Evolutionary conservation across 2,113 vertebrate genomes (phyloP).

Genomic region (Tetrao urogallus): DNA sequence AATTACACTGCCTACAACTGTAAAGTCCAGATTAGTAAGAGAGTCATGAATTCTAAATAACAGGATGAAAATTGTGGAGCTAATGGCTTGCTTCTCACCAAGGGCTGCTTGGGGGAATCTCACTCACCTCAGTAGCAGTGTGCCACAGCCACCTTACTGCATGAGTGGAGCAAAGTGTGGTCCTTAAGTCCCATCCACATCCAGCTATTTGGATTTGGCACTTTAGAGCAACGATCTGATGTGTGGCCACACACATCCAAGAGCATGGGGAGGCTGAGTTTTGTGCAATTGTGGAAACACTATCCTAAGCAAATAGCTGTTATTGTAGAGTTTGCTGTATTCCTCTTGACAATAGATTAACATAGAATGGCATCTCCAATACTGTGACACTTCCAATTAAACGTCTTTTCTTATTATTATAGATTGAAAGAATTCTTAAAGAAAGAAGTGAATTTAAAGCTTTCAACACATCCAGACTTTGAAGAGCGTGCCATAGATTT

Average conservation of each 20-base stretch:
- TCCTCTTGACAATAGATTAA: neutral
- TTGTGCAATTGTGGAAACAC: neutral
- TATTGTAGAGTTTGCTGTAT: neutral
- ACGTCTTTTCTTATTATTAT: neutral
- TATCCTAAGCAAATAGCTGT: neutral
- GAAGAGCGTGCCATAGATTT: slow-evolving; percentile 83
- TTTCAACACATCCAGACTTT: slow-evolving; percentile 83
- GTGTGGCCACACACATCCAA: fast-evolving
- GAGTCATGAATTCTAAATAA: neutral
- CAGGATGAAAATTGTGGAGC: neutral
- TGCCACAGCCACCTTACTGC: fast-evolving
- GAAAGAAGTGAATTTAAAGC: slow-evolving; percentile 80
- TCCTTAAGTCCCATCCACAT: neutral
- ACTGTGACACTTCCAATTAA: neutral
- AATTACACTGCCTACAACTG: neutral
- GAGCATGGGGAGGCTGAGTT: neutral
- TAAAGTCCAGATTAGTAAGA: neutral
- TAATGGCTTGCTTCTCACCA: neutral
- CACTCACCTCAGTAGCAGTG: fast-evolving
- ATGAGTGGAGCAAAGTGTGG: fast-evolving
- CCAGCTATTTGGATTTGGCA: neutral
- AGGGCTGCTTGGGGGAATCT: neutral
- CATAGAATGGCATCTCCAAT: neutral
- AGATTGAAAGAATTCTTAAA: slow-evolving; percentile 88
- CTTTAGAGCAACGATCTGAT: neutral